Evolutionary conservation across 1,140 invertebrate species (phyloP).

Genomic region (Heliconius hewitsoni): DNA sequence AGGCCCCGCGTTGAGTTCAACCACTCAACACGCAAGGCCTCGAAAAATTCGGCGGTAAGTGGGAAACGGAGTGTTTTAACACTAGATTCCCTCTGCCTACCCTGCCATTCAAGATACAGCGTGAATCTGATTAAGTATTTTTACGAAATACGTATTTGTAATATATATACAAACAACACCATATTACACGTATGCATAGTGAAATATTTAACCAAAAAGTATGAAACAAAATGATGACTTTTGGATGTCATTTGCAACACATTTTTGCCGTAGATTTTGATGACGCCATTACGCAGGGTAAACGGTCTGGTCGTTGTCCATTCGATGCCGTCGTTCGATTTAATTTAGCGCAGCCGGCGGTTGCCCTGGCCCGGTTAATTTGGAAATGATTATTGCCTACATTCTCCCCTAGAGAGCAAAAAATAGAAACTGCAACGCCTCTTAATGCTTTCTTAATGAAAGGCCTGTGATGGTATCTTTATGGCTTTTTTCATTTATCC

Average conservation of each 20-base stretch:
- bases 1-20: too few relatives aligned
- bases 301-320: slow-evolving; percentile 67
- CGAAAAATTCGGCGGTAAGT: too few relatives aligned
- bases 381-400: slow-evolving; percentile 73
- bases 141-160: slow-evolving; percentile 47
- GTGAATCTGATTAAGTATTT: slow-evolving; percentile 5
- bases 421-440: slow-evolving; percentile 48
- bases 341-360: slow-evolving; percentile 72
- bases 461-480: slow-evolving; percentile 25
- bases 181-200: background rate
- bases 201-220: background rate
- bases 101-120: too few relatives aligned
- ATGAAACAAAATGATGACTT: slow-evolving; percentile 46
- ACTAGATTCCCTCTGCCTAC: too few relatives aligned
- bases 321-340: slow-evolving; percentile 63
- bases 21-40: too few relatives aligned
- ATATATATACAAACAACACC: slow-evolving; percentile 18
- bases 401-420: slow-evolving; percentile 50
- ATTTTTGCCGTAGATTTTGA: slow-evolving; percentile 73
- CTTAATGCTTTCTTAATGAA: slow-evolving; percentile 57
- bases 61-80: too few relatives aligned
- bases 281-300: slow-evolving; percentile 66
- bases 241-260: slow-evolving; percentile 62
- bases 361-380: slow-evolving; percentile 67
- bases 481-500: slow-evolving; percentile 27